A percentile compares a stretch with the other conserved stretches of the same genome.
Conservation (phyloP, 2,113 vertebrate genomes). For the Siniperca chuatsi region DNA sequence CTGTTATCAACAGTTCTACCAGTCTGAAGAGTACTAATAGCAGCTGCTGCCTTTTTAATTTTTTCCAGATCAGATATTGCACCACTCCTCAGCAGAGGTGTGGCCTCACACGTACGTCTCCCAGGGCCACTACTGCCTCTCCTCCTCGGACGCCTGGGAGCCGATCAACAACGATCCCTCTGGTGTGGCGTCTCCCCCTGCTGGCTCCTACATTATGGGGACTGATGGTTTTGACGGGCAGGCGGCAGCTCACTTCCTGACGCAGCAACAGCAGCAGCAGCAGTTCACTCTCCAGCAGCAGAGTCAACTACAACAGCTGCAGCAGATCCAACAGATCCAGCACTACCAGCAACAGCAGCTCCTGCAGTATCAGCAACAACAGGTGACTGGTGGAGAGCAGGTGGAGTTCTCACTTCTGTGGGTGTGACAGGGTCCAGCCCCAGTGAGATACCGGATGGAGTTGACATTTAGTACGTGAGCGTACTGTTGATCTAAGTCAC, state of each 20-base stretch:
- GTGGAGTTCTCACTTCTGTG: slow-evolving; percentile 34
- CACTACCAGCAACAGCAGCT: slow-evolving; percentile 88
- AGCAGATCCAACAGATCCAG: slow-evolving; percentile 87
- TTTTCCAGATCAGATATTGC: slow-evolving; percentile 89
- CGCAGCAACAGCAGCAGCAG: slow-evolving; percentile 80
- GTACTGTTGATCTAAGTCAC: slow-evolving; percentile 1
- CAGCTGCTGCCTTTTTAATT: slow-evolving; percentile 16
- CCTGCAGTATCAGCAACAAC: slow-evolving; percentile 87
- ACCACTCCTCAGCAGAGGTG: slow-evolving; percentile 90
- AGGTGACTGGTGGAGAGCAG: slow-evolving; percentile 42
- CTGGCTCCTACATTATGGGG: slow-evolving; percentile 89
- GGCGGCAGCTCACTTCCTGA: slow-evolving; percentile 78
- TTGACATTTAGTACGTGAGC: slow-evolving; percentile 10
- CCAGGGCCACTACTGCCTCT: slow-evolving; percentile 98
- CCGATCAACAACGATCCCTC: slow-evolving; percentile 93
- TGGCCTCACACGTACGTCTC: slow-evolving; percentile 98
- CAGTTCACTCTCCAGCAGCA: slow-evolving; percentile 82
- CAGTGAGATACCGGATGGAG: slow-evolving; percentile 1
- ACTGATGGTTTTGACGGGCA: slow-evolving; percentile 81
- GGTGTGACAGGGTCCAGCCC: not conserved
- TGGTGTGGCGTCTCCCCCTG: slow-evolving; percentile 90
- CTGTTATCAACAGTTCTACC: not conserved
- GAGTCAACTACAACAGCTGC: slow-evolving; percentile 85
- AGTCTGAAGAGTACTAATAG: slow-evolving; percentile 7
- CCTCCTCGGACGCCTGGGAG: slow-evolving; percentile 97